These are phyloP conservation scores for Sardina pilchardus DNA, from an alignment of 2,113 vertebrate species.

Conservation along the genomic window DNA sequence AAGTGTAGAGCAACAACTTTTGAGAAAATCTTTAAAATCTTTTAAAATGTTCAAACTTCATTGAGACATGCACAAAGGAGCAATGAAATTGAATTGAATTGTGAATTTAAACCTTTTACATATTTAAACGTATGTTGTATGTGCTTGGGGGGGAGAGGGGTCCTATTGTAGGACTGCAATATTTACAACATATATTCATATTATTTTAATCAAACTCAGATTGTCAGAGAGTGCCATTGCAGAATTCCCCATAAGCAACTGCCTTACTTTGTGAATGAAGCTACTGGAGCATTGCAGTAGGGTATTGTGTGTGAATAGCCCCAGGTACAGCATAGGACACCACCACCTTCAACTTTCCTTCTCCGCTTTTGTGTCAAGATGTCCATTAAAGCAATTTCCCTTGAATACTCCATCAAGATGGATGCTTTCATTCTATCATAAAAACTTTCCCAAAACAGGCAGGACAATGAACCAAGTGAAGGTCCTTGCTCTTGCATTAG, in stretches of 20 bases:
- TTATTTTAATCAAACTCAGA: background rate
- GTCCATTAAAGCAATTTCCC: conserved; percentile 28
- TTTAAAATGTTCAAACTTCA: no score
- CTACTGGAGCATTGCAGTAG: conserved; percentile 74
- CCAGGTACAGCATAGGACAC: conserved; percentile 65
- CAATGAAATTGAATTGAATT: no score
- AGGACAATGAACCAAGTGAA: no score
- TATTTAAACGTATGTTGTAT: no score
- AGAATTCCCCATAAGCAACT: conserved; percentile 63
- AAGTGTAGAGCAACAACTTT: no score
- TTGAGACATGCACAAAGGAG: no score
- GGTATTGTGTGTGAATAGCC: conserved; percentile 68
- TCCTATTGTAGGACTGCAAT: no score
- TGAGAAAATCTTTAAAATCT: no score
- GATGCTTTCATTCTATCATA: conserved; percentile 19
- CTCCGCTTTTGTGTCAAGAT: conserved; percentile 5
- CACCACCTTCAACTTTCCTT: conserved; percentile 17
- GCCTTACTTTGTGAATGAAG: conserved; percentile 73
- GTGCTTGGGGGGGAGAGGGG: no score
- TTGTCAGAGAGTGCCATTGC: conserved; percentile 6
- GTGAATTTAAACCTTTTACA: no score
- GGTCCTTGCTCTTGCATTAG: no score
- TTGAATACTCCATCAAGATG: conserved; percentile 35
- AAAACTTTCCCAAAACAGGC: background rate
- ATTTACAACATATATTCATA: background rate